These are phyloP conservation scores for Phragmatobia fuliginosa DNA, from an alignment of 2,888 invertebrate genomes.

Conservation along the genomic window DNA sequence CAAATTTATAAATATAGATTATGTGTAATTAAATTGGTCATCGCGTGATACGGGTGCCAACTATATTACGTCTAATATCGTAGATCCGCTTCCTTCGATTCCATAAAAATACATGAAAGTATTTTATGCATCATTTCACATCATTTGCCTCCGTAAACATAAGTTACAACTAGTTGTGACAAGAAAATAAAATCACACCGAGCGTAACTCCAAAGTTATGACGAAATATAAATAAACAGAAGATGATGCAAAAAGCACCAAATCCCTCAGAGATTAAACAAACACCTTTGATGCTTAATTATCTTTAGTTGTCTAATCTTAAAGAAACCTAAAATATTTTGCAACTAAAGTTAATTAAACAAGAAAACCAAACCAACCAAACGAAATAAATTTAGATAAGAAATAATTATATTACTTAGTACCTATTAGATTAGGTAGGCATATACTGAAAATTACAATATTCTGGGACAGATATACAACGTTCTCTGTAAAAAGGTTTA, in stretches of 20 bases:
- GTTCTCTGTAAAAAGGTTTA: too few species aligned
- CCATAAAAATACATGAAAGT: slow-evolving; percentile 14
- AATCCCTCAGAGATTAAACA: slow-evolving; percentile 5
- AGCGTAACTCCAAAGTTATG: slow-evolving; percentile 27
- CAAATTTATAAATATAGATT: slow-evolving; percentile 9
- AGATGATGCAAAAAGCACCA: slow-evolving; percentile 30
- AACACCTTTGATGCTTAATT: neutral
- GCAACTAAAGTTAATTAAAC: neutral
- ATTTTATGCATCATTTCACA: slow-evolving; percentile 16
- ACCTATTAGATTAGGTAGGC: neutral
- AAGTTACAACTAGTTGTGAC: slow-evolving; percentile 42
- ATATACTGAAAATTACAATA: neutral
- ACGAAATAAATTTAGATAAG: slow-evolving; percentile 4
- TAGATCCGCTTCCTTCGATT: slow-evolving; percentile 12
- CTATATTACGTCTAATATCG: slow-evolving; percentile 6
- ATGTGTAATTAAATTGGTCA: slow-evolving; percentile 8
- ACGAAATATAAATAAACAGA: slow-evolving; percentile 31
- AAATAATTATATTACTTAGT: neutral
- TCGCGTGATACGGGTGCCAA: slow-evolving; percentile 21
- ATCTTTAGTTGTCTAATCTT: neutral
- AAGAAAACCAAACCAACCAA: slow-evolving; percentile 1
- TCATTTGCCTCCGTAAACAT: slow-evolving; percentile 10
- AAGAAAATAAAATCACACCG: slow-evolving; percentile 19
- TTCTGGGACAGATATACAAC: neutral
- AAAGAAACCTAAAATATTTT: neutral